These are phyloP conservation scores for Corythornis madagascariensis DNA, from an alignment of 2,113 vertebrate species.

Conservation along the genomic window DNA sequence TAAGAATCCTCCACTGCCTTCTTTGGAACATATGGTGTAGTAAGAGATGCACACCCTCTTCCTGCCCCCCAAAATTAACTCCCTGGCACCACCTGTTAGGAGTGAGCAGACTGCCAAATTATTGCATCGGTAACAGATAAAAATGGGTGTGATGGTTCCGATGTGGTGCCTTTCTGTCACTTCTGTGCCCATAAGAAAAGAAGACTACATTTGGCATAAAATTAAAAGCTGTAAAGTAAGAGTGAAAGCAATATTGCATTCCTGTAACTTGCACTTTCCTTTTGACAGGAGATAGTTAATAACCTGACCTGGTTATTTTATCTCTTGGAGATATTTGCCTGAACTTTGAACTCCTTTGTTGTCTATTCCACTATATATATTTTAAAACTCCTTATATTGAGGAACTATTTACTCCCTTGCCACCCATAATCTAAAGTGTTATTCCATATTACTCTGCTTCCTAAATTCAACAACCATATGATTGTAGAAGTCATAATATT, in stretches of 20 bases:
- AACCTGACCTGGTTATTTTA: not conserved
- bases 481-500: not conserved
- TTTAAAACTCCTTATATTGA: not conserved
- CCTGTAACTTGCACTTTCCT: not conserved
- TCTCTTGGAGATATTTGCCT: not conserved
- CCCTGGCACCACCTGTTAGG: conserved; percentile 2
- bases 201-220: not conserved
- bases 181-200: not conserved
- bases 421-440: not conserved
- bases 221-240: not conserved
- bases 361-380: not conserved
- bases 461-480: not conserved
- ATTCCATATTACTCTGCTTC: not conserved
- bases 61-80: not conserved
- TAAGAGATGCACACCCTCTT: not conserved
- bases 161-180: not conserved
- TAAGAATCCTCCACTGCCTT: not conserved
- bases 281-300: not conserved
- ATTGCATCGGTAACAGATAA: not conserved
- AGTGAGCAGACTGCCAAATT: conserved; percentile 1
- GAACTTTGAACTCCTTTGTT: not conserved
- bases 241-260: not conserved
- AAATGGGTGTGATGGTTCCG: not conserved
- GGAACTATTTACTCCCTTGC: not conserved
- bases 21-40: not conserved